Evolutionary conservation across 2,797 vertebrate genomes (phyloP).

Genomic region (Platyrinchus mystaceus): DNA sequence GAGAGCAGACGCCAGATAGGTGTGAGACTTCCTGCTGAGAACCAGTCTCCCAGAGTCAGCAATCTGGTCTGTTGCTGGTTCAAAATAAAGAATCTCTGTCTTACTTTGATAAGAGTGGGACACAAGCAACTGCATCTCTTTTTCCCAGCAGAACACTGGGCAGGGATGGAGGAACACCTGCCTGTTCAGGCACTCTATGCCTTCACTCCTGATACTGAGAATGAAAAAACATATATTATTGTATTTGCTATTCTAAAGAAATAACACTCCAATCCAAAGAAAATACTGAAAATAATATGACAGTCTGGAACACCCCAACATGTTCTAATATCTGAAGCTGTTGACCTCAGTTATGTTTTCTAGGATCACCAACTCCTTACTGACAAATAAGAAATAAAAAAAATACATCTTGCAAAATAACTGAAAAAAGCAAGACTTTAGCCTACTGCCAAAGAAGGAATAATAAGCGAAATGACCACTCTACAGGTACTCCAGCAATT

Average conservation of each 20-base stretch:
- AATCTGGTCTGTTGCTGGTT: neutral
- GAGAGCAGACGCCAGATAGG: neutral
- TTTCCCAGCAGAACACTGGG: neutral
- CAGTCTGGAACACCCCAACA: neutral
- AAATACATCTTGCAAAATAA: neutral
- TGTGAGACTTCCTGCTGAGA: neutral
- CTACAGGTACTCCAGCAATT: neutral
- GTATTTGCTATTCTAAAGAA: neutral
- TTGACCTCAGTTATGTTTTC: neutral
- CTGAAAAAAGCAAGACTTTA: neutral
- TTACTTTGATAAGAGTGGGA: neutral
- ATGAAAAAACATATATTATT: neutral
- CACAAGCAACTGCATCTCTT: neutral
- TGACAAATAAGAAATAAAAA: neutral
- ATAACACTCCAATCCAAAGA: neutral
- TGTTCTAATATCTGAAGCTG: neutral
- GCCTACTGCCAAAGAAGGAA: neutral
- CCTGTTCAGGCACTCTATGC: neutral
- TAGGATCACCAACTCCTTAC: neutral
- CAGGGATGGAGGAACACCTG: neutral
- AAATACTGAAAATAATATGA: neutral
- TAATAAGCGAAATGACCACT: neutral
- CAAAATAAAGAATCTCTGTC: neutral
- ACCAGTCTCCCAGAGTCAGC: neutral
- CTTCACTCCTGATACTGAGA: neutral